Evolutionary conservation across 2,797 vertebrate genomes (phyloP), one percentile per base, ranked within the genome.

Genomic region (Falco biarmicus): DNA sequence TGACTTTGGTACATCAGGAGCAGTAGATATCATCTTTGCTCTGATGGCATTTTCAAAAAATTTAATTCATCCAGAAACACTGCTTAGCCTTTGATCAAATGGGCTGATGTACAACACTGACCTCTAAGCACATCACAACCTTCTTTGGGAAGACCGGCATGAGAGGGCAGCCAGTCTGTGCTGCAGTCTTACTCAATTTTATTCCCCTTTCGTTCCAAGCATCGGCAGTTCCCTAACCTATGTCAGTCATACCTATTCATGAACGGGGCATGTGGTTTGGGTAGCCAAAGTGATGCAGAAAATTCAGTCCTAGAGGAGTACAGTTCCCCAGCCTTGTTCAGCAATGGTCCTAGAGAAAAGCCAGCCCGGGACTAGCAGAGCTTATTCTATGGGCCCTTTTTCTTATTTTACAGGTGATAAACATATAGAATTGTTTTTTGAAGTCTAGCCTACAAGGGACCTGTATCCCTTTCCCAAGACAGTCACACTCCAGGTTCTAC

Each of bases 191-290:
- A 34, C 9, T 64, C 57, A 75, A n/a, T 86, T 63, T 68, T 65
- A 57, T 47, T 63, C 24, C 11, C 15, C 9, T 37, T 86, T 61
- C 24, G 21, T 69, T 64, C 15, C 15, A 26, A 87, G 29, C 31
- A 71, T 39, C 22, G 51, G 39, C 24, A 81, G 17, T 54, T n/a
- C 34, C 59, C 34, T 77, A 56, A 74, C 13, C 24, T 77, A 2
- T 32, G 22, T 51, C 18, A 37, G 11, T 5, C 7, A 1, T 9
- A n/a, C 20, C 20, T 31, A 28, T 24, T 48, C 0, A 0, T 54
- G 48, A 47, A 76, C 6, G 9, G 26, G 28, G 8, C 17, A 64
- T 9, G 1, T 7, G 34, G 21, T 63, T 68, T 54, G 21, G 17
- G 16, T 20, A 86, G 47, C 41, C 60, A 56, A 90, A 76, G 21